Conservation (phyloP, 2,797 vertebrate genomes). For the Manis pentadactyla region DNA sequence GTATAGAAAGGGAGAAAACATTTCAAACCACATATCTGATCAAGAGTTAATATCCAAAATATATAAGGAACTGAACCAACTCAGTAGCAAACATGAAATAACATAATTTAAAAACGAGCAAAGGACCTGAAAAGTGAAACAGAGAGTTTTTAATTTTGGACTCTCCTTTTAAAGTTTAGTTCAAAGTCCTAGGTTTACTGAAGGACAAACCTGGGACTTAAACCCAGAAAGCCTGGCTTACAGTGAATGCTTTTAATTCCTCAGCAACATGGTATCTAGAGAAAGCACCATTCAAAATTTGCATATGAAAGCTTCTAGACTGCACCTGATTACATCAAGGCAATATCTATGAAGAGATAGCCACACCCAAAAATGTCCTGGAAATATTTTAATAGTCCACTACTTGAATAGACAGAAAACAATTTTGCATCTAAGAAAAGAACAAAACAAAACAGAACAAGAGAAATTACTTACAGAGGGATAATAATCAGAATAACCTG, state of each 20-base stretch:
- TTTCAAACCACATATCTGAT: background rate
- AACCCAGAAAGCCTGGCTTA: background rate
- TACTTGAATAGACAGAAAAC: background rate
- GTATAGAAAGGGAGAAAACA: background rate
- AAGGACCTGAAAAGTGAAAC: background rate
- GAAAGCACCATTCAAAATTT: background rate
- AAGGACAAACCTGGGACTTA: background rate
- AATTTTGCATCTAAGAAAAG: background rate
- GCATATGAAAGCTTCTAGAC: background rate
- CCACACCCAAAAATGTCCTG: background rate
- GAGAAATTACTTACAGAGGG: background rate
- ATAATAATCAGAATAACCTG: background rate
- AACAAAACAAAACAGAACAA: conserved; percentile 20
- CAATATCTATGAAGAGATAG: background rate
- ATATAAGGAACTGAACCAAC: background rate
- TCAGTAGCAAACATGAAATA: background rate
- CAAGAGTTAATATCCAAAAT: background rate
- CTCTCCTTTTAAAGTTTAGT: background rate
- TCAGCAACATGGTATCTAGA: background rate
- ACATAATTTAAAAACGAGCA: background rate
- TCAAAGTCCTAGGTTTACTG: background rate
- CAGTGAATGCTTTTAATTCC: background rate
- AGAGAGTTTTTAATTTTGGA: background rate
- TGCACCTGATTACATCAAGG: background rate
- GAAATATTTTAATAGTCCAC: background rate